Evolutionary conservation across 2,113 vertebrate species (phyloP).

Genomic region (Oreochromis spilurus): DNA sequence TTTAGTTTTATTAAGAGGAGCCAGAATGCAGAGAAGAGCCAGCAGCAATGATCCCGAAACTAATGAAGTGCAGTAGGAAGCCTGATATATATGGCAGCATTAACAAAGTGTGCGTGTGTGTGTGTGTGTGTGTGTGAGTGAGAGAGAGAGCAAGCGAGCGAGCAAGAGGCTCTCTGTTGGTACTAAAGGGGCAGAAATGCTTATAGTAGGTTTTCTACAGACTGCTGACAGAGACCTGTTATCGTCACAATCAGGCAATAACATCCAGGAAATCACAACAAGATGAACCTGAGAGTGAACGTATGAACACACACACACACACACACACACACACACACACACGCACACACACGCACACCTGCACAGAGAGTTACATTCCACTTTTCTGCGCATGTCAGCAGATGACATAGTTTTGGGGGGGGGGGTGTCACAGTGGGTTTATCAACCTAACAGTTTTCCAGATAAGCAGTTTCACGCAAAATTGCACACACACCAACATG

Average conservation of each 20-base stretch:
- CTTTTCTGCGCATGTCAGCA: constrained; percentile 40
- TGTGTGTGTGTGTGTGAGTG: neutral
- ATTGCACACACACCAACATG: neutral
- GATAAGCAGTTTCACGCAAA: constrained; percentile 30
- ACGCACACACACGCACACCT: neutral
- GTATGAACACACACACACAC: neutral
- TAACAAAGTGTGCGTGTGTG: neutral
- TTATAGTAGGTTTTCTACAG: constrained; percentile 23
- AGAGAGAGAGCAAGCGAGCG: no score
- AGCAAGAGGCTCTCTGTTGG: neutral
- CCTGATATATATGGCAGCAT: neutral
- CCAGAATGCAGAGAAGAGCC: neutral
- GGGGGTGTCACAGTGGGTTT: constrained; percentile 32
- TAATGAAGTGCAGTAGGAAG: neutral
- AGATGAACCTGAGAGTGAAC: neutral
- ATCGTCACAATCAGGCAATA: constrained; percentile 41
- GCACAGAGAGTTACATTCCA: neutral
- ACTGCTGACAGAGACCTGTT: constrained; percentile 38
- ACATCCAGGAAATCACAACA: constrained; percentile 44
- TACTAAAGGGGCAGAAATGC: constrained; percentile 20
- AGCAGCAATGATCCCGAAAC: neutral
- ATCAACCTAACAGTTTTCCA: constrained; percentile 19
- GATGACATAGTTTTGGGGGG: constrained; percentile 16
- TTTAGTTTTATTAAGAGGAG: neutral
- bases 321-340: neutral